phyloP scores from a whole-genome alignment of 2,113 vertebrate genomes.

The Marmota monax region DNA sequence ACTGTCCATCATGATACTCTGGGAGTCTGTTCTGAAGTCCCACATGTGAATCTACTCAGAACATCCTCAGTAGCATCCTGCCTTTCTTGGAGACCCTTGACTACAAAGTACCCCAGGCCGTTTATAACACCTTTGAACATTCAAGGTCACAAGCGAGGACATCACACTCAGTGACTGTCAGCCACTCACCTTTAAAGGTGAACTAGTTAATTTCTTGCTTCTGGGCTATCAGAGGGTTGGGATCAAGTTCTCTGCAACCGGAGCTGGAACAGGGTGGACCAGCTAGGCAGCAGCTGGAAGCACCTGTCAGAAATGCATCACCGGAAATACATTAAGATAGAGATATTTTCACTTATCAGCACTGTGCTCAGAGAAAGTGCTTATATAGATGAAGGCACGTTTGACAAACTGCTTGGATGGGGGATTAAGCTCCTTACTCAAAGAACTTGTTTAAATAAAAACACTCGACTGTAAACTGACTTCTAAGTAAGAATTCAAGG shows the following conservation, averaged over 20 bases:
- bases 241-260: not conserved
- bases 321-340: not conserved
- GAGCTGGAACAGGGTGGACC: not conserved
- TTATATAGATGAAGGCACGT: not conserved
- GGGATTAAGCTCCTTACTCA: not conserved
- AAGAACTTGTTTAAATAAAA: not conserved
- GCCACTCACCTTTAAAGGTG: not conserved
- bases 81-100: not conserved
- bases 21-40: not conserved
- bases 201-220: not conserved
- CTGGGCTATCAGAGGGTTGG: not conserved
- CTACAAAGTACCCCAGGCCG: not conserved
- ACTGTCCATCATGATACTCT: accelerated
- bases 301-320: not conserved
- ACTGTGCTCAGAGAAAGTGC: not conserved
- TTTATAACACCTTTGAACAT: not conserved
- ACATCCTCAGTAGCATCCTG: not conserved
- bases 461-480: not conserved
- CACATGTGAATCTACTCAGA: accelerated
- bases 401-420: not conserved
- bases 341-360: not conserved
- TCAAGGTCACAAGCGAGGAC: not conserved
- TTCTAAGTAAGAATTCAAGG: not conserved
- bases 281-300: not conserved
- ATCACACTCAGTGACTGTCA: not conserved